Evolutionary conservation across 2,888 invertebrate genomes (phyloP).

Genomic region (Meteorus colon): DNA sequence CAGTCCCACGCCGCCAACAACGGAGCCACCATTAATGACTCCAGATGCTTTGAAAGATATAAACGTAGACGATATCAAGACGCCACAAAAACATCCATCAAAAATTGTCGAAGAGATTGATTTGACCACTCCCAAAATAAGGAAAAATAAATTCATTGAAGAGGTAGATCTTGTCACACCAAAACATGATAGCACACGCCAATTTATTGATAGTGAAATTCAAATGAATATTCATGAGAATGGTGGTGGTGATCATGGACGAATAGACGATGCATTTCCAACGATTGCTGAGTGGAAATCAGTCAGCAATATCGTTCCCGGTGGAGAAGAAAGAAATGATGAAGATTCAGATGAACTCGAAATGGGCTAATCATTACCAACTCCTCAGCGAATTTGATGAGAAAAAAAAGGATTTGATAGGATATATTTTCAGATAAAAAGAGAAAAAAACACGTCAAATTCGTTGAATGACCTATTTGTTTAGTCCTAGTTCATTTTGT

Average conservation of each 20-base stretch:
- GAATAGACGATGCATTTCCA: conserved; percentile 42
- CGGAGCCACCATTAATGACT: conserved; percentile 13
- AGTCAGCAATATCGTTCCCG: conserved; percentile 50
- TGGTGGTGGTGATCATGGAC: conserved; percentile 34
- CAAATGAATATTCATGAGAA: conserved; percentile 22
- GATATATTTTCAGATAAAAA: conserved; percentile 21
- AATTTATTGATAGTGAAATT: conserved; percentile 54
- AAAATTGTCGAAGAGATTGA: conserved; percentile 54
- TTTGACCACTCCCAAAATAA: conserved; percentile 53
- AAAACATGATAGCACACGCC: conserved; percentile 43
- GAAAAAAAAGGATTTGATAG: not conserved
- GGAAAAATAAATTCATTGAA: conserved; percentile 44
- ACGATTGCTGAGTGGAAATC: conserved; percentile 5
- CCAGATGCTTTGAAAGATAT: conserved; percentile 5
- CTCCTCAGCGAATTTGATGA: not conserved
- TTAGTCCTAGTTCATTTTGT: not conserved
- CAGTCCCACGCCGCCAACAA: conserved; percentile 48
- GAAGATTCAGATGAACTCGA: conserved; percentile 54
- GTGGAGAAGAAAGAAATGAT: conserved; percentile 58
- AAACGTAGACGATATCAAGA: conserved; percentile 18
- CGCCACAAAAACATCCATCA: conserved; percentile 4
- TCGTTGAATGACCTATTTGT: not conserved
- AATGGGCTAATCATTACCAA: conserved; percentile 36
- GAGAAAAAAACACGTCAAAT: not conserved
- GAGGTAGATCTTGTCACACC: conserved; percentile 60